Evolutionary conservation across 2,113 vertebrate genomes (phyloP).

Genomic region (Elephas maximus): DNA sequence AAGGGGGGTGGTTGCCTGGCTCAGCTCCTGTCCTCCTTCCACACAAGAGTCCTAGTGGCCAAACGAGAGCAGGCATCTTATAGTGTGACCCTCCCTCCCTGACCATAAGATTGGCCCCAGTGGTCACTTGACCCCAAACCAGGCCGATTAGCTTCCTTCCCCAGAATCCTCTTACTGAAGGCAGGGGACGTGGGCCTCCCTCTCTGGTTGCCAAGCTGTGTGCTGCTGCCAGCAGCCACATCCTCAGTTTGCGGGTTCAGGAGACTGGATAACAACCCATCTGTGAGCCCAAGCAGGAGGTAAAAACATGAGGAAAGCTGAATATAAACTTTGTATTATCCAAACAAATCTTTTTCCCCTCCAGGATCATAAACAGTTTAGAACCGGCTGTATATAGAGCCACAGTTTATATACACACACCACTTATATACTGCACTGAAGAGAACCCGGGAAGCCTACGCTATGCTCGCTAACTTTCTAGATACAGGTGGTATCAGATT

Average conservation of each 20-base stretch:
- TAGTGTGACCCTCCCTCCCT: neutral
- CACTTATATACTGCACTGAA: too few relatives aligned
- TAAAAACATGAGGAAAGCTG: conserved; percentile 21
- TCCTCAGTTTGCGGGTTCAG: neutral
- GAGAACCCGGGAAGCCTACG: too few relatives aligned
- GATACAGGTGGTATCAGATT: neutral
- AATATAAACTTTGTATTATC: conserved; percentile 41
- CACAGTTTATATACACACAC: neutral
- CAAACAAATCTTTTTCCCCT: conserved; percentile 18
- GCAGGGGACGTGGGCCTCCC: neutral
- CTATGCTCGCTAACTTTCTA: neutral
- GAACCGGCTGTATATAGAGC: neutral
- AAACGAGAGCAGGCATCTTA: neutral
- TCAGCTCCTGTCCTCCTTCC: neutral
- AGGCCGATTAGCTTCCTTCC: neutral
- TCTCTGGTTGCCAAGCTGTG: neutral
- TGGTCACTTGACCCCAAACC: neutral
- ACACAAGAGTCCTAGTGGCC: neutral
- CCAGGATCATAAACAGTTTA: conserved; percentile 23
- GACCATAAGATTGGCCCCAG: neutral
- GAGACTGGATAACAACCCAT: neutral
- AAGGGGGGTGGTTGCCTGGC: accelerated
- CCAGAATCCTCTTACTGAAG: neutral
- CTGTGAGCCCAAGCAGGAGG: neutral
- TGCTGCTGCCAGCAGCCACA: neutral